A percentile compares a stretch with the other conserved stretches of the same genome.
Evolutionary conservation across 2,797 vertebrate species (phyloP).

Genomic region (Bradypus variegatus): DNA sequence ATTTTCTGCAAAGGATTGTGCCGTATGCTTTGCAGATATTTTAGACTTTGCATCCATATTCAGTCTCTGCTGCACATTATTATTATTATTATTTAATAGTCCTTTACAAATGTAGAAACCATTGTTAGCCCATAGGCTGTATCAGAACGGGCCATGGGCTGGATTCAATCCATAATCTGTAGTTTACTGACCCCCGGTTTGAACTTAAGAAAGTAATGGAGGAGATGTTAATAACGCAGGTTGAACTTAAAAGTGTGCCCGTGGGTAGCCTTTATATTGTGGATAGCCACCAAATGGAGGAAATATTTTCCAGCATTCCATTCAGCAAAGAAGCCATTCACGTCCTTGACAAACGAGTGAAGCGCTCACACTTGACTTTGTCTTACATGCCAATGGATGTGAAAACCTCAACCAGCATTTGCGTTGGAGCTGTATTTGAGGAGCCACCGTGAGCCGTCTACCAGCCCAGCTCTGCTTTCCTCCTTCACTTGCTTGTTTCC

Average conservation of each 20-base stretch:
- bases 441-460: no score
- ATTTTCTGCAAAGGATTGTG: not conserved
- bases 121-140: not conserved
- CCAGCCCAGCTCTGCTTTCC: no score
- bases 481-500: not conserved
- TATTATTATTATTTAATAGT: not conserved
- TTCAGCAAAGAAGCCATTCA: not conserved
- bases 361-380: not conserved
- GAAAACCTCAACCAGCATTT: not conserved
- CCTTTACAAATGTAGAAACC: not conserved
- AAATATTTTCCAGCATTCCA: not conserved
- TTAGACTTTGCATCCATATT: not conserved
- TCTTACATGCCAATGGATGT: no score
- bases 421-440: not conserved
- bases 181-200: not conserved
- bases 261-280: not conserved
- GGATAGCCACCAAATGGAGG: not conserved
- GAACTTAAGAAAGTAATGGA: not conserved
- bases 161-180: not conserved
- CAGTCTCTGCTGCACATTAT: not conserved
- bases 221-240: not conserved
- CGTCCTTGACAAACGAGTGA: not conserved
- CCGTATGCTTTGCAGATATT: not conserved
- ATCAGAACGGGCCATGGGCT: not conserved
- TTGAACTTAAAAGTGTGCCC: not conserved